phyloP scores from a whole-genome alignment of 2,113 vertebrate genomes.

The Prochilodus magdalenae region DNA sequence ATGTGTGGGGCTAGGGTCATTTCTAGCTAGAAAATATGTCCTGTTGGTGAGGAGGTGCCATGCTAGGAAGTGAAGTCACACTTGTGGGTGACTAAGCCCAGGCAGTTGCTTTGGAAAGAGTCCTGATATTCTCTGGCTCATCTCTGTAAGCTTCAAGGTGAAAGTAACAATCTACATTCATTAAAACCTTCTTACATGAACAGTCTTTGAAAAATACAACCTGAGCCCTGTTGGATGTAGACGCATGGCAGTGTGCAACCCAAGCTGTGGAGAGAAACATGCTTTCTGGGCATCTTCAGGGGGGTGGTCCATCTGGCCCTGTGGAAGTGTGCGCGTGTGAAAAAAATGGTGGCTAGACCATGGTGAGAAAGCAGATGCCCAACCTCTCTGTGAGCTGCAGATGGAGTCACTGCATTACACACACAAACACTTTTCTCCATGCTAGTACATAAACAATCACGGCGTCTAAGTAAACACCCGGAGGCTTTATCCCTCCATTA shows the following conservation, averaged over 20 bases:
- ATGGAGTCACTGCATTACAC: background rate
- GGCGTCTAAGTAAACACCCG: slow-evolving; percentile 23
- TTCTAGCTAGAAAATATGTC: too few species aligned
- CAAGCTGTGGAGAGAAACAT: slow-evolving; percentile 25
- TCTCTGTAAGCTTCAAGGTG: background rate
- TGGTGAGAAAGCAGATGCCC: slow-evolving; percentile 43
- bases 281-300: slow-evolving; percentile 32
- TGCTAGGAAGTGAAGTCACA: background rate
- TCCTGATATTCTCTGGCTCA: background rate
- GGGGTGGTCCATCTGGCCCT: slow-evolving; percentile 34
- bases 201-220: background rate
- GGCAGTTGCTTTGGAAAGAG: background rate
- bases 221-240: slow-evolving; percentile 18
- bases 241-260: background rate
- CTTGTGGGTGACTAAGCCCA: background rate
- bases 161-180: slow-evolving; percentile 17
- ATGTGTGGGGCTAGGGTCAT: too few species aligned
- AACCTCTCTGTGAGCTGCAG: slow-evolving; percentile 11
- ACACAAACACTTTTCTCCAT: background rate
- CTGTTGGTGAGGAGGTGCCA: too few species aligned
- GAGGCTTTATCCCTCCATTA: slow-evolving; percentile 25
- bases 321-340: background rate
- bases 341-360: slow-evolving; percentile 15
- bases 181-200: slow-evolving; percentile 26
- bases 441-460: slow-evolving; percentile 1